Percentiles rank a stretch among this genome's conserved stretches.
These are phyloP conservation scores for Ricordea florida DNA, from an alignment of 92 coral and sea anemone genomes.

Conservation along the genomic window DNA sequence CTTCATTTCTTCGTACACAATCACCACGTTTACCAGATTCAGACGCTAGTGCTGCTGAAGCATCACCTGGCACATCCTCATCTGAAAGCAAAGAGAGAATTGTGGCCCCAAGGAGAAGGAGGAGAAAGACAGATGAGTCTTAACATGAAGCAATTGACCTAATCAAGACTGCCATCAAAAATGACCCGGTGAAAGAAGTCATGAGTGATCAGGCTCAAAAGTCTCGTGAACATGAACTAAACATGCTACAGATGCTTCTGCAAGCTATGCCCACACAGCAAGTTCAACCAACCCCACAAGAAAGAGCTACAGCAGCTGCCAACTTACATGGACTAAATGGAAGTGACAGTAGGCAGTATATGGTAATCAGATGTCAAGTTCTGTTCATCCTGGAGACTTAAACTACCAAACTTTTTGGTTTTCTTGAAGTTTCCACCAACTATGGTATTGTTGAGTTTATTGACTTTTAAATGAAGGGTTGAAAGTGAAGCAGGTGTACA, in stretches of 20 bases:
- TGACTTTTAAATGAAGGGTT: constrained; percentile 10
- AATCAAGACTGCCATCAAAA: constrained; percentile 6
- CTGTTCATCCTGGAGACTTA: constrained; percentile 13
- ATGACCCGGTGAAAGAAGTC: constrained; percentile 21
- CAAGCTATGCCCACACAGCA: constrained; percentile 16
- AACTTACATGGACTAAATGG: constrained; percentile 8
- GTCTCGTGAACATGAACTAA: constrained; percentile 33
- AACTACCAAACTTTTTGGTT: constrained; percentile 10
- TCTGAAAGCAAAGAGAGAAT: not conserved
- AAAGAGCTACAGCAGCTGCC: constrained; percentile 4
- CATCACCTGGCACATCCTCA: constrained; percentile 10
- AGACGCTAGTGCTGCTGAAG: not conserved
- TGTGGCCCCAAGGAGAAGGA: constrained; percentile 8
- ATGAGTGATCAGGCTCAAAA: constrained; percentile 33
- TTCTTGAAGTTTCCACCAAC: constrained; percentile 12
- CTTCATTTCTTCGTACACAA: too few relatives aligned
- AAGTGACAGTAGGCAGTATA: constrained; percentile 11
- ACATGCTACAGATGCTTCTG: constrained; percentile 38
- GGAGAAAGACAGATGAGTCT: constrained; percentile 16
- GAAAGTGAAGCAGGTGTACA: constrained; percentile 17
- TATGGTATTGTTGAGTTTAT: constrained; percentile 10
- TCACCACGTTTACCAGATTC: too few relatives aligned
- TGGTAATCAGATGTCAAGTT: constrained; percentile 16
- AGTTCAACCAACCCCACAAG: constrained; percentile 6
- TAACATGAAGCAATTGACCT: constrained; percentile 14